Conservation (phyloP, 2,888 invertebrate genomes). For the Brachyptera putata region DNA sequence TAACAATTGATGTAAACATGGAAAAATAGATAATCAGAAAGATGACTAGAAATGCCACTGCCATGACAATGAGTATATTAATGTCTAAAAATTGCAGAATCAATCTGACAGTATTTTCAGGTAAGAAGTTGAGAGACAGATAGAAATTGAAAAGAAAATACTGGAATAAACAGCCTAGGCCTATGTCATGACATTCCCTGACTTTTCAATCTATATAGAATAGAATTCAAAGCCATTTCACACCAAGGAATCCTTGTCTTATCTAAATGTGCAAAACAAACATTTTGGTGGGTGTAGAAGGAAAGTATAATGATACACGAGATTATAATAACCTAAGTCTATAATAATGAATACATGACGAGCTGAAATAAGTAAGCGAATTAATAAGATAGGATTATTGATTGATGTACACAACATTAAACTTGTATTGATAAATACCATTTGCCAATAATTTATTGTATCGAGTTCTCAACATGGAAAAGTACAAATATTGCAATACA, state of each 20-base stretch:
- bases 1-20: constrained; percentile 35
- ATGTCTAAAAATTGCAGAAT: constrained; percentile 33
- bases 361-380: background rate
- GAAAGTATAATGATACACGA: too few relatives aligned
- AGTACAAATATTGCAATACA: constrained; percentile 60
- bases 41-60: constrained; percentile 33
- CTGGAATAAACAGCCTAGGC: constrained; percentile 30
- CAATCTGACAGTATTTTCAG: constrained; percentile 32
- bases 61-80: constrained; percentile 32
- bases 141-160: constrained; percentile 29
- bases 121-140: constrained; percentile 32
- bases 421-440: constrained; percentile 32
- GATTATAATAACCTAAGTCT: too few relatives aligned
- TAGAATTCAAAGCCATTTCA: constrained; percentile 30
- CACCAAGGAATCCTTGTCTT: constrained; percentile 33
- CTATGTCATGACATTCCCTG: constrained; percentile 30
- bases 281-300: background rate
- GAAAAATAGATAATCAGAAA: constrained; percentile 34
- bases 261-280: constrained; percentile 7
- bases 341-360: constrained; percentile 3
- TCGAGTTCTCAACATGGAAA: constrained; percentile 58
- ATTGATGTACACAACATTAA: constrained; percentile 15
- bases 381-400: too few relatives aligned
- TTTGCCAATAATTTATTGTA: constrained; percentile 52
- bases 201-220: constrained; percentile 26